A percentile compares a stretch with the other conserved stretches of the same genome.
phyloP scores from a whole-genome alignment of 1,140 invertebrate species.

The Vanessa tameamea region DNA sequence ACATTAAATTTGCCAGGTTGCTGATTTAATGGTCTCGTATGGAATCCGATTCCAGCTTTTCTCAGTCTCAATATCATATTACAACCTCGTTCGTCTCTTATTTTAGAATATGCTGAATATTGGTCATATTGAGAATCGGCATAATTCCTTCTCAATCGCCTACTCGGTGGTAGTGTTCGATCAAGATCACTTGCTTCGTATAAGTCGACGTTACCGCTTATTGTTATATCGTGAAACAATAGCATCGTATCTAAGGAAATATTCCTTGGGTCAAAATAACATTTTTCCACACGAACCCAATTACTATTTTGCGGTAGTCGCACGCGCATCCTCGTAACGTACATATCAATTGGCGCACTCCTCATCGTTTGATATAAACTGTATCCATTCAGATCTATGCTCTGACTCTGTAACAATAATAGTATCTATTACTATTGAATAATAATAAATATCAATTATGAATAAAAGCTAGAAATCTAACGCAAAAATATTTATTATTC shows the following conservation, averaged over 20 bases:
- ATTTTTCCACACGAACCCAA: slow-evolving; percentile 87
- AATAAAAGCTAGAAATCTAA: not conserved
- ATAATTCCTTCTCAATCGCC: slow-evolving; percentile 58
- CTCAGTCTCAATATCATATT: slow-evolving; percentile 89
- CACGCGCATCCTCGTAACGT: slow-evolving; percentile 84
- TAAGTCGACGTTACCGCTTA: slow-evolving; percentile 87
- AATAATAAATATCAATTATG: not conserved
- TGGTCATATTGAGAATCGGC: slow-evolving; percentile 57
- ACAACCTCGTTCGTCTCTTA: slow-evolving; percentile 81
- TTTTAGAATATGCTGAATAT: slow-evolving; percentile 44
- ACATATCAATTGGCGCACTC: slow-evolving; percentile 83
- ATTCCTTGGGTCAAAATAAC: slow-evolving; percentile 86
- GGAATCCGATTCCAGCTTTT: slow-evolving; percentile 88
- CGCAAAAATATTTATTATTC: too few species aligned
- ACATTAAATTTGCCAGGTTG: slow-evolving; percentile 86
- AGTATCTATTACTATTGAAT: too few species aligned
- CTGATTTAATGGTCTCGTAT: slow-evolving; percentile 77
- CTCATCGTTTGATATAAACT: slow-evolving; percentile 83
- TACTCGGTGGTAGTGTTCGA: slow-evolving; percentile 54
- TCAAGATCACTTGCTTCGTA: slow-evolving; percentile 77
- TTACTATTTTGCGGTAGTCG: slow-evolving; percentile 82
- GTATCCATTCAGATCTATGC: slow-evolving; percentile 83
- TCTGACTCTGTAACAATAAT: slow-evolving; percentile 69
- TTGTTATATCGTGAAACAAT: slow-evolving; percentile 88
- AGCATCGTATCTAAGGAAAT: slow-evolving; percentile 88